A percentile compares a stretch with the other conserved stretches of the same genome.
phyloP scores from a whole-genome alignment of 2,888 invertebrate species.

The Neuroscelio doddi region DNA sequence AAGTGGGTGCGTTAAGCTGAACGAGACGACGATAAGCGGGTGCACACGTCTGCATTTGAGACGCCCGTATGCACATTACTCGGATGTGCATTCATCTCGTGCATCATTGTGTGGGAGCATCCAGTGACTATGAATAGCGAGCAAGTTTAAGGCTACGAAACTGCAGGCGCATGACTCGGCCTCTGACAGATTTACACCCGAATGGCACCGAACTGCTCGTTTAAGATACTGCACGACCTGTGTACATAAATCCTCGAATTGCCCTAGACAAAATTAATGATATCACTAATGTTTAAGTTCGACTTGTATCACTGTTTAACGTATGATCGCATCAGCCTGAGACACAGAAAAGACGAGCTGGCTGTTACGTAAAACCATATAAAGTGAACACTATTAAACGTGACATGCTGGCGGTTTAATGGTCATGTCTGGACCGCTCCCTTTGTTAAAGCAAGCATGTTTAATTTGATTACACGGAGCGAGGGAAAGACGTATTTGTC shows the following conservation, averaged over 20 bases:
- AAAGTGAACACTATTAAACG: slow-evolving; percentile 4
- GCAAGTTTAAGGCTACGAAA: slow-evolving; percentile 59
- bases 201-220: slow-evolving; percentile 12
- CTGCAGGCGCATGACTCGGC: slow-evolving; percentile 17
- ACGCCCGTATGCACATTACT: slow-evolving; percentile 13
- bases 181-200: slow-evolving; percentile 26
- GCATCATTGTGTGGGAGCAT: slow-evolving; percentile 51
- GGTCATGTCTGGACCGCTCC: slow-evolving; percentile 3
- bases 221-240: neutral
- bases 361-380: slow-evolving; percentile 1
- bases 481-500: slow-evolving; percentile 4
- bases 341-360: slow-evolving; percentile 1
- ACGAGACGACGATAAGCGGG: slow-evolving; percentile 11
- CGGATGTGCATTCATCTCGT: slow-evolving; percentile 53
- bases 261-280: neutral
- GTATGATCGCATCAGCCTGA: neutral
- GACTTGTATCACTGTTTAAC: neutral
- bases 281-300: neutral
- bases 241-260: slow-evolving; percentile 6
- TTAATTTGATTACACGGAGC: slow-evolving; percentile 3
- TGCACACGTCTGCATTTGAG: slow-evolving; percentile 7
- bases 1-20: neutral
- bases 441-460: slow-evolving; percentile 1
- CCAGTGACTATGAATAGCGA: slow-evolving; percentile 58
- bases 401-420: slow-evolving; percentile 1